Base-by-base conservation (phyloP, 2,888 invertebrate genomes). In the Rhopalosiphum nymphaeae region DNA sequence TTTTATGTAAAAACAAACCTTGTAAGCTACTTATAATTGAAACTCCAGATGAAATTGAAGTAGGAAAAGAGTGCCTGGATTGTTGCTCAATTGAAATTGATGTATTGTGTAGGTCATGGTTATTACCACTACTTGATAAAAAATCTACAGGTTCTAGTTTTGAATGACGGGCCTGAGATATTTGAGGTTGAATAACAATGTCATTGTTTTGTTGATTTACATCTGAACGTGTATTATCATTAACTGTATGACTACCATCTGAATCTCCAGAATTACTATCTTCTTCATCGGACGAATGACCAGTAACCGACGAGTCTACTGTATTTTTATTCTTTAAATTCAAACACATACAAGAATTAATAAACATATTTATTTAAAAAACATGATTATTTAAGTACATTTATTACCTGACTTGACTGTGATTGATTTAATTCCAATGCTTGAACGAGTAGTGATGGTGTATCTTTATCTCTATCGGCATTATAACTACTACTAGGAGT, bases 131-230 rank as follows among this genome's bases (percentile, higher is more conserved):
- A 67, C 57, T 88, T 86, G 94, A 96, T 95, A 97, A 97, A 96
- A 97, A 97, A 95, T 98, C 98, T 95, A 97, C 96, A 0, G 97
- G 97, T 96, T 98, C 98, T 95, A 97, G 97, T 96, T 98, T 98
- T 95, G 97, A 44, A 93, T 93, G 97, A 95, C 97, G 97, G 94
- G 97, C 97, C 95, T 97, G 97, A 95, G 94, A 86, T 85, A 94
- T 87, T 94, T 94, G 94, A 29, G 93, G 85, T 85, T 85, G 93
- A 86, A 85, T 57, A 53, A 13, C 42, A 25, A 93, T 93, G 13
- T 89, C 89, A 44, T 61, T 93, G 26, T 93, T 93, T 53, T 94
- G 94, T 67, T 67, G 94, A 67, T 91, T 94, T 21, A 46, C 61
- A 53, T 94, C 53, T n/a, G 94, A 91, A n/a, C 94, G 61, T 44